Percentiles rank a stretch among this genome's conserved stretches.
phyloP scores from a whole-genome alignment of 1,140 invertebrate genomes.

The Drosophila elegans region DNA sequence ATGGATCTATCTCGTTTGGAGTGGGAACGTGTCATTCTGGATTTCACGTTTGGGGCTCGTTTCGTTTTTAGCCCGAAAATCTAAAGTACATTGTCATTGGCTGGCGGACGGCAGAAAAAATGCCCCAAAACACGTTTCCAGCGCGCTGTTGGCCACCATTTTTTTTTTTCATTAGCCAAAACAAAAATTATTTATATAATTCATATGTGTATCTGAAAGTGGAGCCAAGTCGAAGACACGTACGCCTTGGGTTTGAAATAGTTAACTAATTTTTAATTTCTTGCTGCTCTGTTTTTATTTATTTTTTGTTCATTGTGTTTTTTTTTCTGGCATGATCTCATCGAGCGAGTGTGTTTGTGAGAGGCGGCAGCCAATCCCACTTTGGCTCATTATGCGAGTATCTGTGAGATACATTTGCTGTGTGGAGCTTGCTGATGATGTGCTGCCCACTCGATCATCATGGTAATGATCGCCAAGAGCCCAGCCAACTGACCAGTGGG shows the following conservation, averaged over 20 bases:
- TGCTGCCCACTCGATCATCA: constrained; percentile 53
- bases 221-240: constrained; percentile 59
- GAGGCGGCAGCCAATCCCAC: constrained; percentile 53
- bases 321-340: constrained; percentile 61
- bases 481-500: constrained; percentile 38
- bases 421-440: constrained; percentile 38
- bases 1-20: constrained; percentile 31
- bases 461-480: constrained; percentile 42
- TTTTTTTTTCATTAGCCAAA: constrained; percentile 45
- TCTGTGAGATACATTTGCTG: constrained; percentile 48
- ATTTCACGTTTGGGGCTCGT: constrained; percentile 50
- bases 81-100: constrained; percentile 65
- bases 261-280: constrained; percentile 51
- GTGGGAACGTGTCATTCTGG: constrained; percentile 63
- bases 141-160: constrained; percentile 60
- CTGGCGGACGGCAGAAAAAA: constrained; percentile 43
- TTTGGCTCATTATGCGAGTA: constrained; percentile 38
- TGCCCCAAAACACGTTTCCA: constrained; percentile 67
- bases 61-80: constrained; percentile 30
- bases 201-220: constrained; percentile 18
- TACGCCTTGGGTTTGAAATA: constrained; percentile 55
- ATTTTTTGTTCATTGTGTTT: neutral
- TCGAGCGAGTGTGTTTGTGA: constrained; percentile 20
- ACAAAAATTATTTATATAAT: constrained; percentile 47
- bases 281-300: constrained; percentile 4